A percentile compares a stretch with the other conserved stretches of the same genome.
These are phyloP conservation scores for Dolichallabes microphthalmus DNA, from an alignment of 2,113 vertebrate genomes.

Conservation along the genomic window DNA sequence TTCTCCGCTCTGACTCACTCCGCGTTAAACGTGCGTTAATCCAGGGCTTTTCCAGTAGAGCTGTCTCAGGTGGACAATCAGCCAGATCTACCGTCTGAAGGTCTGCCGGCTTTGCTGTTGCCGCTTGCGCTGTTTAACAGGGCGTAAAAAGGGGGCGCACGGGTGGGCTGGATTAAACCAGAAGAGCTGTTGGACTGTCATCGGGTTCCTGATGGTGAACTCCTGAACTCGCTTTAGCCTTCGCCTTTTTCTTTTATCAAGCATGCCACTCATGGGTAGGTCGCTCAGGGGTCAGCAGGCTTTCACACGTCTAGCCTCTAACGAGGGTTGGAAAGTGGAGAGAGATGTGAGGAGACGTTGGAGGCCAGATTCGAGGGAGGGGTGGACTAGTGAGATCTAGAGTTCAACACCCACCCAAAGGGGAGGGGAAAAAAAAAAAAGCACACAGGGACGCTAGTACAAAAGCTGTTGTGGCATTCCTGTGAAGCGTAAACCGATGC, in stretches of 20 bases:
- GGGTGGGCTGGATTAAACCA: conserved; percentile 56
- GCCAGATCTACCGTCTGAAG: conserved; percentile 10
- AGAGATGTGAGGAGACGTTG: conserved; percentile 59
- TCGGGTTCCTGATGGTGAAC: conserved; percentile 57
- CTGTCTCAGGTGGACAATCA: conserved; percentile 21
- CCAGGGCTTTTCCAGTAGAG: not conserved
- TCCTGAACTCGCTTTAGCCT: conserved; percentile 59
- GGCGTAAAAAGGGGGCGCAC: conserved; percentile 41
- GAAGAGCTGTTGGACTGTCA: conserved; percentile 52
- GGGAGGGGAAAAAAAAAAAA: not conserved
- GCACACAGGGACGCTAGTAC: conserved; percentile 14
- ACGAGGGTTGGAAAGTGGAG: conserved; percentile 65
- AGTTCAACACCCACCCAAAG: conserved; percentile 5
- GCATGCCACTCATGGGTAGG: conserved; percentile 61
- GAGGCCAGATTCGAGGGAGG: conserved; percentile 49
- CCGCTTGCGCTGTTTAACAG: conserved; percentile 51
- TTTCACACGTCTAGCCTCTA: conserved; percentile 55
- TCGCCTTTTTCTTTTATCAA: conserved; percentile 43
- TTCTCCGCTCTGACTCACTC: not conserved
- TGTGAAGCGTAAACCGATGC: conserved; percentile 21
- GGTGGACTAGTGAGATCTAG: conserved; percentile 23
- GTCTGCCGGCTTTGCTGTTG: conserved; percentile 34
- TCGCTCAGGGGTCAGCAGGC: conserved; percentile 62
- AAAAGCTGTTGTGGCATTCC: conserved; percentile 26
- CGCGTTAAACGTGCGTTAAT: conserved; percentile 23